Base-by-base conservation (phyloP, 2,797 vertebrate species). In the Rachycentron canadum region DNA sequence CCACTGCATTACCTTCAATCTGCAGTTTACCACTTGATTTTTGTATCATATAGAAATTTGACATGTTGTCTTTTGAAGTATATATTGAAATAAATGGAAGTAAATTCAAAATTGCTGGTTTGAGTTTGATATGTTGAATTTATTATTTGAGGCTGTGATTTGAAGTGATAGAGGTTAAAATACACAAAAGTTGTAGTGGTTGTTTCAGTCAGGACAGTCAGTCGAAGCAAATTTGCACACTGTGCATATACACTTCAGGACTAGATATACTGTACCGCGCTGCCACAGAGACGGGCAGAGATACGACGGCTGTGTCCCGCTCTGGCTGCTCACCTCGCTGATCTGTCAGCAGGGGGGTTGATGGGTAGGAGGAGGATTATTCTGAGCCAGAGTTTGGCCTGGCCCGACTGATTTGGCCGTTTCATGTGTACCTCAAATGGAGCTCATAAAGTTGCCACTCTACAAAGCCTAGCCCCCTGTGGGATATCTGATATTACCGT, bases 361-460 rank as follows among this genome's bases (percentile, higher is more conserved):
- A 68, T 26, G 47, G 56, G 60, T 25, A n/a, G 21, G 26, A 58
- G 59, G n/a, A 56, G 72, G 69, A 69, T 50, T 85, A 73, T 84
- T 76, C 66, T 40, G 58, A 79, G 70, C 68, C 72, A 58, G 61
- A 52, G 63, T 75, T 83, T 17, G 75, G 59, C 47, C 75, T 53
- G 68, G 69, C 62, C 69, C 17, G 5, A 30, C 60, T 73, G 70
- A 81, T 84, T 69, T 52, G 75, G 59, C 40, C 16, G 26, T 88
- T 85, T 86, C 84, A 81, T 73, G 64, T 69, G 62, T 7, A 78
- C 74, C 67, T 69, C 68, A 79, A 91, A 85, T 83, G 78, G 70
- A 73, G 80, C 84, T 86, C 84, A 84, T 91, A 85, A 89, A 91
- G 83, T 86, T 89, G 86, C 84, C 88, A 90, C 84, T 83, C 80